Evolutionary conservation across 1,140 invertebrate species (phyloP).

Genomic region (Platorchestia sp.): DNA sequence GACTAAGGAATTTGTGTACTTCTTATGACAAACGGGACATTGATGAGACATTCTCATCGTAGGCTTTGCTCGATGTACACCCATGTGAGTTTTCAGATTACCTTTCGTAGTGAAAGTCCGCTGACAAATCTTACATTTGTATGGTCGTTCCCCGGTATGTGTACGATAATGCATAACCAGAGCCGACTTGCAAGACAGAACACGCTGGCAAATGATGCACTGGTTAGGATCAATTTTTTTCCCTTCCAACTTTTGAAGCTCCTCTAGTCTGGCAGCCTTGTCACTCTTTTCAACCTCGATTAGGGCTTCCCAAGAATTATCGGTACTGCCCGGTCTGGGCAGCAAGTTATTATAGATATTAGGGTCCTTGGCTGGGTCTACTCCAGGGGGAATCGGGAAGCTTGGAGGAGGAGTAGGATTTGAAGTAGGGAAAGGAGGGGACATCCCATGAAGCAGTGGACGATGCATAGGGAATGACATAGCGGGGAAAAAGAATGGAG

Average conservation of each 20-base stretch:
- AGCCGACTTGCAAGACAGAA: slow-evolving; percentile 97
- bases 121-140: slow-evolving; percentile 96
- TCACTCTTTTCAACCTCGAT: slow-evolving; percentile 96
- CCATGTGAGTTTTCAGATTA: slow-evolving; percentile 99
- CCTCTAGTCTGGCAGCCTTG: slow-evolving; percentile 69
- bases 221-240: slow-evolving; percentile 97
- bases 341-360: slow-evolving; percentile 82
- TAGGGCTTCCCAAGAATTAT: slow-evolving; percentile 96
- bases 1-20: slow-evolving; percentile 95
- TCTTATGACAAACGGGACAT: slow-evolving; percentile 98
- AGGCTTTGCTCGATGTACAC: slow-evolving; percentile 94
- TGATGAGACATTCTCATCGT: slow-evolving; percentile 93
- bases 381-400: slow-evolving; percentile 71
- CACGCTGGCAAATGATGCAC: slow-evolving; percentile 96
- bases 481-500: slow-evolving; percentile 61
- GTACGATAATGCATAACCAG: slow-evolving; percentile 99
- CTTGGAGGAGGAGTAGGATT: slow-evolving; percentile 67
- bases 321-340: slow-evolving; percentile 90
- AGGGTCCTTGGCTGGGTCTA: slow-evolving; percentile 81
- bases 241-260: slow-evolving; percentile 94
- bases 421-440: slow-evolving; percentile 70
- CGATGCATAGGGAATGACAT: slow-evolving; percentile 61
- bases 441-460: slow-evolving; percentile 58
- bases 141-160: slow-evolving; percentile 96
- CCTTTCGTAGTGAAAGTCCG: slow-evolving; percentile 98